Conservation (phyloP, 2,888 invertebrate genomes). For the Machimus rusticus region DNA sequence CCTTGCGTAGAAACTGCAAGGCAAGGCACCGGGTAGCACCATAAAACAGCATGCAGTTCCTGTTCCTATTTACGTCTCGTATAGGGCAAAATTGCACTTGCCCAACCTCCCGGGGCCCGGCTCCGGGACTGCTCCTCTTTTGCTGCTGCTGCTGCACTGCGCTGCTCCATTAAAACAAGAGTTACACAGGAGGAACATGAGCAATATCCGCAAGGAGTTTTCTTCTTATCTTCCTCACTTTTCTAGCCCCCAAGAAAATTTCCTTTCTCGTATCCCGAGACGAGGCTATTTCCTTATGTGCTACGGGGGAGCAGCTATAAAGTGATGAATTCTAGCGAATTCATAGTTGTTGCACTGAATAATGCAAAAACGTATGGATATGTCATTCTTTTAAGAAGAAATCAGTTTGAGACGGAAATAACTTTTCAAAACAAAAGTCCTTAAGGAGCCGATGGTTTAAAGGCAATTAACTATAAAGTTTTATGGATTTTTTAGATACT, state of each 20-base stretch:
- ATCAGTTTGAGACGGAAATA: not conserved
- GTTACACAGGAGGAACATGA: not conserved
- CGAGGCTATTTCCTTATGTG: not conserved
- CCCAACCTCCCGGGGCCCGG: not conserved
- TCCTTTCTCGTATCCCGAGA: not conserved
- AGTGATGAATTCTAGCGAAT: not conserved
- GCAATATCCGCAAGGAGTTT: not conserved
- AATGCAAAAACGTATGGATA: not conserved
- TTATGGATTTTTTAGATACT: not conserved
- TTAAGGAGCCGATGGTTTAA: not conserved
- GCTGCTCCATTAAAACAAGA: not conserved
- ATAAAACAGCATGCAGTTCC: conserved; percentile 3
- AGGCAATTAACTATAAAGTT: not conserved
- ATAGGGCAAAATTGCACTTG: not conserved
- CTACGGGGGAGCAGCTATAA: not conserved
- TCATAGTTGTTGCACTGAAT: not conserved
- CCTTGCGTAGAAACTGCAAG: not conserved
- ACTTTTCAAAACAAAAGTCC: not conserved
- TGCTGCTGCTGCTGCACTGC: not conserved
- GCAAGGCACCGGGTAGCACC: not conserved
- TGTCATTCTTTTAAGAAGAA: not conserved
- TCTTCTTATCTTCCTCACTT: not conserved
- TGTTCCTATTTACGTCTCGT: conserved; percentile 13
- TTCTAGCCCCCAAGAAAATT: not conserved
- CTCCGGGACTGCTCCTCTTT: not conserved